Conservation (phyloP, 2,888 invertebrate species). For the Acrobasis consociella region DNA sequence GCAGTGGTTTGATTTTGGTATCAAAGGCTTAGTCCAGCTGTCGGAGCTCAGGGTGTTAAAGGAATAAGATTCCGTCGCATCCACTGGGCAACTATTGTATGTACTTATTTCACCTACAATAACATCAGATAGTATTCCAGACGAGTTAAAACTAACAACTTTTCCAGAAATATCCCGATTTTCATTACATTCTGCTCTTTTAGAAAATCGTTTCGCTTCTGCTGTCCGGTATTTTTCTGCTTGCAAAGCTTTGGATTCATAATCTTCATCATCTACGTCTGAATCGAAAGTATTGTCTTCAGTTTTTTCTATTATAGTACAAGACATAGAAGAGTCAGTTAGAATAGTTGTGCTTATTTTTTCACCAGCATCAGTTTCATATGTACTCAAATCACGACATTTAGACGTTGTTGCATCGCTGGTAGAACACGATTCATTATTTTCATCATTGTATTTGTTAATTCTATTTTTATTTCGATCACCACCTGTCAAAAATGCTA, state of each 20-base stretch:
- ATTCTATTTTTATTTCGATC: neutral
- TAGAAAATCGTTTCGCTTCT: too few relatives aligned
- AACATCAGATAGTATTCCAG: neutral
- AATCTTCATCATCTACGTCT: too few relatives aligned
- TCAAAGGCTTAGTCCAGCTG: neutral
- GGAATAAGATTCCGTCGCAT: neutral
- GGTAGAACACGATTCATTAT: neutral
- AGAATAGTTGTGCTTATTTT: neutral
- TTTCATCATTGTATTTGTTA: neutral
- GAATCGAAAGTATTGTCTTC: too few relatives aligned
- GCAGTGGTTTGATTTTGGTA: neutral
- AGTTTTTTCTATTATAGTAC: too few relatives aligned
- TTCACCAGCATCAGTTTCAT: neutral
- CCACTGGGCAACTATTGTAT: conserved; percentile 7
- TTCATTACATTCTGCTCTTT: too few relatives aligned
- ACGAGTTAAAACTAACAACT: too few relatives aligned
- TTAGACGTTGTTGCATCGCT: too few relatives aligned
- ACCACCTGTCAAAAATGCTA: neutral
- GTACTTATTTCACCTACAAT: conserved; percentile 7
- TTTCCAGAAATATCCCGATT: too few relatives aligned
- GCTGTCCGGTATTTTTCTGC: too few relatives aligned
- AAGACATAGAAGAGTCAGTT: neutral
- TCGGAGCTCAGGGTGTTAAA: neutral
- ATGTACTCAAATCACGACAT: neutral
- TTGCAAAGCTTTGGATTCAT: too few relatives aligned